A percentile compares a stretch with the other conserved stretches of the same genome.
These are phyloP conservation scores for Matsumurasca onukii DNA, from an alignment of 1,140 invertebrate genomes.

Conservation along the genomic window DNA sequence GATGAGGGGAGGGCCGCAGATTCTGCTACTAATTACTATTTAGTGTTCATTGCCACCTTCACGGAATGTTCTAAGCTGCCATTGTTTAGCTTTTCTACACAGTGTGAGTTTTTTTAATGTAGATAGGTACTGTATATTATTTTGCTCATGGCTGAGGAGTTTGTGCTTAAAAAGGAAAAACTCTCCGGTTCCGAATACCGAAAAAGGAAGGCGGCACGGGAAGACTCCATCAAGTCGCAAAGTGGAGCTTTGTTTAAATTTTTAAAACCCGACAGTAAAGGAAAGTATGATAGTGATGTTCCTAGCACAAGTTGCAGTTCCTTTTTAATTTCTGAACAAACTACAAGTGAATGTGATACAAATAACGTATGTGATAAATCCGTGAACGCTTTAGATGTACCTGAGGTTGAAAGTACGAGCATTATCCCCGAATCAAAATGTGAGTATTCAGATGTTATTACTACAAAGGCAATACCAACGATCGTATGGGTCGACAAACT, in stretches of 20 bases:
- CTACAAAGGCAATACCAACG: no score
- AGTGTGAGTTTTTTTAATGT: no score
- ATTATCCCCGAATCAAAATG: no score
- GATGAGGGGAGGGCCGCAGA: no score
- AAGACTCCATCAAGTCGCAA: neutral
- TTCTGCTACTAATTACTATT: no score
- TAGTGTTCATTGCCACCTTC: no score
- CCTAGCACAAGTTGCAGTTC: neutral
- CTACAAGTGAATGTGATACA: neutral
- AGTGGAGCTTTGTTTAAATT: neutral
- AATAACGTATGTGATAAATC: neutral
- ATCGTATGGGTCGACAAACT: no score
- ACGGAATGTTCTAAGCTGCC: no score
- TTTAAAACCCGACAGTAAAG: neutral
- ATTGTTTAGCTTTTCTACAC: no score
- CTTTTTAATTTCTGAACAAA: neutral
- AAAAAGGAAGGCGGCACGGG: neutral
- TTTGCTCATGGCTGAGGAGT: constrained; percentile 4
- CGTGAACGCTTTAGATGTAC: neutral
- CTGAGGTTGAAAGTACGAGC: neutral
- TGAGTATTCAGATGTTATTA: no score
- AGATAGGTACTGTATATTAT: no score
- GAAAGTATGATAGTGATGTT: neutral
- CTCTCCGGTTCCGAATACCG: neutral
- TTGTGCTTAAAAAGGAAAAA: constrained; percentile 7